Base-by-base conservation (phyloP, 1,140 invertebrate species). In the Diabrotica undecimpunctata region DNA sequence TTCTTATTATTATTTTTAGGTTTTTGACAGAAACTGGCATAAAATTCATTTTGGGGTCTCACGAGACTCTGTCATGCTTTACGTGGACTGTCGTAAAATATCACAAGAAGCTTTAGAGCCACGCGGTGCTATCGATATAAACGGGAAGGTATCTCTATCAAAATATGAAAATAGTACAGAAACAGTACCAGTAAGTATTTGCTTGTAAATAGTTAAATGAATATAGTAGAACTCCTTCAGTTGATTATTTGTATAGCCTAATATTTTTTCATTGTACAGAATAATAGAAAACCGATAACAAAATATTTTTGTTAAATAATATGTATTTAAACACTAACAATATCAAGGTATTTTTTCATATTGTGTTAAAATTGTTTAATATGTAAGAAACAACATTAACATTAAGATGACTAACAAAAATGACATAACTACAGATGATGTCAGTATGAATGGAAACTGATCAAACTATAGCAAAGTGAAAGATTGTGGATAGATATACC, bases 21-120 rank as follows among this genome's bases (percentile, higher is more conserved):
- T 92, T n/a, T 92, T 93, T 74, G 85, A 88, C 69, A 84, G 83
- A 60, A 84, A 87, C 54, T 93, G 91, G 91, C 91, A 93, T 73
- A 93, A 93, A 80, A 80, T 94, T 6, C 89, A 92, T 73, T 83
- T 92, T 63, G 88, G 88, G 5, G 83, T 92, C 3, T 87, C 84
- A 61, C 81, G 85, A 64, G 84, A 90, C 58, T 82, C 83, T 36
- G 84, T 90, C 0, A 76, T 86, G 10, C 76, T 92, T 4, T 90
- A 90, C 67, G 78, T 92, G 0, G 91, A 94, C 73, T 94, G 92
- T 71, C 78, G 77, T 41, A 75, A 82, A 75, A 69, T 66, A 64
- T 61, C 65, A 6, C 77, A 77, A 63, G 78, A 80, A 68, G 73
- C 77, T 7, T 70, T 89, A 10, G 77, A 84, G 66, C 80, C 82